These are phyloP conservation scores for Brotula barbata DNA, from an alignment of 2,797 vertebrate genomes.

Conservation along the genomic window DNA sequence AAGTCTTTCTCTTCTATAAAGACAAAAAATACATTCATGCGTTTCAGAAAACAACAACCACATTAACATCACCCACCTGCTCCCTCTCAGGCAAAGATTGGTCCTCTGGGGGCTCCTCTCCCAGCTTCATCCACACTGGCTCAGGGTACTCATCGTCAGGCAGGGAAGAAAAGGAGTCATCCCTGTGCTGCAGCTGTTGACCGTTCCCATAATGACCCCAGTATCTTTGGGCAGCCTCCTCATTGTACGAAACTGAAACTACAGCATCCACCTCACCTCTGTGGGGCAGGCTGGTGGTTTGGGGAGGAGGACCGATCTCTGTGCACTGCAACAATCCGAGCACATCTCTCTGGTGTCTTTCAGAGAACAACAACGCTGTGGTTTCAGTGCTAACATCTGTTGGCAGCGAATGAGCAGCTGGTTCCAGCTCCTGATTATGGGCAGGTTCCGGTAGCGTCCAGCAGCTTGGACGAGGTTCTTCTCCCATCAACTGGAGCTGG, in stretches of 20 bases:
- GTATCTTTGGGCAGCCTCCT: constrained; percentile 62
- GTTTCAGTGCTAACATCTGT: constrained; percentile 47
- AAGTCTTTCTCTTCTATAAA: neutral
- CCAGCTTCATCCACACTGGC: constrained; percentile 68
- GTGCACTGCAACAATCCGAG: constrained; percentile 81
- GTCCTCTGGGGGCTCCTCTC: constrained; percentile 57
- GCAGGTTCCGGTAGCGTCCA: constrained; percentile 5
- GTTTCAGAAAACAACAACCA: constrained; percentile 4
- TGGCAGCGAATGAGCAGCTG: constrained; percentile 10
- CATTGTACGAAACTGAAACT: constrained; percentile 70
- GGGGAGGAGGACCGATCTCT: constrained; percentile 47
- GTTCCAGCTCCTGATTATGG: constrained; percentile 13
- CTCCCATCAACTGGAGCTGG: constrained; percentile 79
- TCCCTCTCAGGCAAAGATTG: constrained; percentile 48
- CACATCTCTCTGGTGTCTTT: constrained; percentile 82
- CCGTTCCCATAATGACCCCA: constrained; percentile 61
- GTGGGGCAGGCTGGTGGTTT: constrained; percentile 26
- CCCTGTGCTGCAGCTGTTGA: constrained; percentile 35
- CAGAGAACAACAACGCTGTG: constrained; percentile 84
- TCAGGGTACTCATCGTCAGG: constrained; percentile 73
- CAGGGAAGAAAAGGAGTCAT: constrained; percentile 53
- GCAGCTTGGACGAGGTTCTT: constrained; percentile 35
- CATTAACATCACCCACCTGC: constrained; percentile 50
- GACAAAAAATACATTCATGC: constrained; percentile 1
- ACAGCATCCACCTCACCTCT: constrained; percentile 65